Base-by-base conservation (phyloP, 2,797 vertebrate genomes). In the Novumbra hubbsi region DNA sequence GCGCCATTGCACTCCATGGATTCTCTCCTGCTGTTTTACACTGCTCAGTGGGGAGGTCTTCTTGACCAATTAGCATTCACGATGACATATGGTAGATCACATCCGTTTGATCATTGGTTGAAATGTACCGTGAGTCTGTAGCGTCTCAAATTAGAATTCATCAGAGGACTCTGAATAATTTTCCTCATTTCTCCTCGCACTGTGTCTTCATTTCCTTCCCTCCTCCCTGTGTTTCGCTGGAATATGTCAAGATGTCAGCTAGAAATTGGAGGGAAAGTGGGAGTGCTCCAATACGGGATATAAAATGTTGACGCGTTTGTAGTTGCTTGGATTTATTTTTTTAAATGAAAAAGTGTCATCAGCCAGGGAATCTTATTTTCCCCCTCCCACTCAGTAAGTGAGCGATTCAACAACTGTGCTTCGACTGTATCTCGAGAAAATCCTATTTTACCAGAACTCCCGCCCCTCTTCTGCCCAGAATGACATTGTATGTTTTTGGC, bases 161-260 rank as follows among this genome's bases (percentile, higher is more conserved):
- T 21, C 55, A 24, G 55, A 24, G 21, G n/a, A 57, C 21, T 57
- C 0, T 1, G 55, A 57, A 24, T 57, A 4, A 57, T 57, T 86
- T 81, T 76, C 82, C 82, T 71, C 86, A 82, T 89, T 85, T 86
- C 86, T 87, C 88, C 87, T 84, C 81, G 78, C 80, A 83, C 27
- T 72, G 28, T 49, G 21, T 87, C 70, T 19, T 21, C 38, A 45
- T 68, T 21, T 68, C 38, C 32, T 4, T 3, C n/a, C n/a, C 65
- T 67, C 28, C 34, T 45, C 32, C 11, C 34, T 2, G 7, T 2
- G 32, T 38, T 38, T 38, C 2, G 11, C n/a, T 24, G n/a, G n/a
- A 24, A 57, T 57, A 57, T 24, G 55, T 57, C n/a, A 57, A 24
- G 12, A 57, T 57, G 55, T 57, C 55, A 24, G 55, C 9, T 24